Evolutionary conservation across 2,888 invertebrate genomes (phyloP).

Genomic region (Acleris literana): DNA sequence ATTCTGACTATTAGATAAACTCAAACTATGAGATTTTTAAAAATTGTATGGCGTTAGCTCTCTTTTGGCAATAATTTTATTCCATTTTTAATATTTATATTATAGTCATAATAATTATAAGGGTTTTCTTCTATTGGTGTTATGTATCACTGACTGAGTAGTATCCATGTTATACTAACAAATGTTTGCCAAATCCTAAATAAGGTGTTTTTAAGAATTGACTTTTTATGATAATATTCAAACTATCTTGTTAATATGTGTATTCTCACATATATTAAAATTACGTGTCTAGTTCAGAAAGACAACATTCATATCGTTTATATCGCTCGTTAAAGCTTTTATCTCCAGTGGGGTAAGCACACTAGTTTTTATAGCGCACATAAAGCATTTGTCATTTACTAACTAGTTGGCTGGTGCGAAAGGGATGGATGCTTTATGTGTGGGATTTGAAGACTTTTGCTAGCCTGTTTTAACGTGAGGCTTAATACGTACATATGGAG

Average conservation of each 20-base stretch:
- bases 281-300: not conserved
- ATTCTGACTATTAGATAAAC: too few relatives aligned
- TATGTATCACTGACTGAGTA: conserved; percentile 28
- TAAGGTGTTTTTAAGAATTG: conserved; percentile 11
- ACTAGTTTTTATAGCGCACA: too few relatives aligned
- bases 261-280: not conserved
- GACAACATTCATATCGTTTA: too few relatives aligned
- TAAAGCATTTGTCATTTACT: too few relatives aligned
- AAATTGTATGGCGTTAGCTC: conserved; percentile 2
- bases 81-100: conserved; percentile 1
- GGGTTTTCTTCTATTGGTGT: conserved; percentile 8
- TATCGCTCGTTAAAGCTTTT: too few relatives aligned
- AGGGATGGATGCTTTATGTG: too few relatives aligned
- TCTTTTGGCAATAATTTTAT: conserved; percentile 3
- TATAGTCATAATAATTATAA: conserved; percentile 4
- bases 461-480: too few relatives aligned
- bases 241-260: not conserved
- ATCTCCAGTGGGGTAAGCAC: too few relatives aligned
- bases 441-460: too few relatives aligned
- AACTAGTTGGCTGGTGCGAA: too few relatives aligned
- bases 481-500: too few relatives aligned
- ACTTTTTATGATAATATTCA: conserved; percentile 11
- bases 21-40: not conserved
- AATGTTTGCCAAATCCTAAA: conserved; percentile 16
- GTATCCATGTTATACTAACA: conserved; percentile 13